Percentiles rank a stretch among this genome's conserved stretches.
These are phyloP conservation scores for Gorsachius magnificus DNA, from an alignment of 2,797 vertebrate genomes.

Conservation along the genomic window DNA sequence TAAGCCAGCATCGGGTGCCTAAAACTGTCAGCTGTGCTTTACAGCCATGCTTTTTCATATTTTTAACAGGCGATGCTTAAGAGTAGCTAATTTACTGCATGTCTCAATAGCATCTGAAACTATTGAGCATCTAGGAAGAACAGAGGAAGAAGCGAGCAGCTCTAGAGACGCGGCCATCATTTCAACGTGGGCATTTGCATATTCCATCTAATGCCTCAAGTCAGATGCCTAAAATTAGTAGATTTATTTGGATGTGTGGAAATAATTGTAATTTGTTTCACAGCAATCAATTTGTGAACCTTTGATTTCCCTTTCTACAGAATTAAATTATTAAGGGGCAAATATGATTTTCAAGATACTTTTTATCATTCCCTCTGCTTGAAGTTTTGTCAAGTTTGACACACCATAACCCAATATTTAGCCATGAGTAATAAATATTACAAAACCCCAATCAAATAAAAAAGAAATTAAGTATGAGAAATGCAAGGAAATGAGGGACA, in stretches of 20 bases:
- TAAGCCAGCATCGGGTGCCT: neutral
- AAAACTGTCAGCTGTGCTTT: constrained; percentile 61
- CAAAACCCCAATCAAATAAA: neutral
- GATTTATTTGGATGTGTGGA: constrained; percentile 69
- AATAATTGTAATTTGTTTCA: constrained; percentile 73
- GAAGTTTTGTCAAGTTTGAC: constrained; percentile 55
- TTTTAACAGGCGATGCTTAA: constrained; percentile 57
- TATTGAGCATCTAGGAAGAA: constrained; percentile 13
- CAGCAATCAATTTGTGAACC: constrained; percentile 71
- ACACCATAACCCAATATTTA: neutral
- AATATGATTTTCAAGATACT: constrained; percentile 53
- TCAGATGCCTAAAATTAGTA: constrained; percentile 68
- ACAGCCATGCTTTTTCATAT: constrained; percentile 42
- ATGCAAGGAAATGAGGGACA: neutral
- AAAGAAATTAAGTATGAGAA: constrained; percentile 7
- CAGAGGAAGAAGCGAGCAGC: constrained; percentile 30
- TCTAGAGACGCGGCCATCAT: constrained; percentile 28
- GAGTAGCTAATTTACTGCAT: constrained; percentile 48
- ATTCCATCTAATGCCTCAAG: constrained; percentile 57
- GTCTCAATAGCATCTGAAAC: constrained; percentile 3
- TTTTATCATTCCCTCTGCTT: constrained; percentile 40
- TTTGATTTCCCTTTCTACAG: constrained; percentile 63
- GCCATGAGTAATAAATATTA: constrained; percentile 22
- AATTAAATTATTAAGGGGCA: constrained; percentile 61
- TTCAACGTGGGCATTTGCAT: constrained; percentile 59